Evolutionary conservation across 1,140 invertebrate genomes (phyloP), one percentile per base, ranked within the genome.

Genomic region (Tribolium madens): DNA sequence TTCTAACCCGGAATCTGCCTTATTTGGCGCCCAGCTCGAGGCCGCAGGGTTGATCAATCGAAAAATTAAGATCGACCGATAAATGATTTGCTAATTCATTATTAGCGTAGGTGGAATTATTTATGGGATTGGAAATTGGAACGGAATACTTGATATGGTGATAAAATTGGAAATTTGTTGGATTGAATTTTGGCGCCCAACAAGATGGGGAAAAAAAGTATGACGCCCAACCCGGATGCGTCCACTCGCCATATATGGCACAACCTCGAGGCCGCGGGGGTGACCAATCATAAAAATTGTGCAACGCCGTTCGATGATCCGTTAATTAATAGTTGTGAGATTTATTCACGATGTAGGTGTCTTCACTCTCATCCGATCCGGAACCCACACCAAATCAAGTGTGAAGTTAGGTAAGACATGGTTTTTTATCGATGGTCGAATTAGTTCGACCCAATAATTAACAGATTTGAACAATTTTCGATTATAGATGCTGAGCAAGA

Each of bases 401-500:
- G 52, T 57, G 52, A 57, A 57, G 18, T 57, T 57, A 12, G 17
- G 17, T 26, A 57, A 57, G 14, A 42, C 36, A 10, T 57, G 17
- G 14, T 12, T 57, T 10, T 42, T 42, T 12, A 31, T 31, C 57
- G 26, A 64, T 42, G 26, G 26, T 31, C 17, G 10, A 64, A 33
- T 31, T 31, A 33, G 26, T 26, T 64, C 21, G 26, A 64, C n/a
- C 21, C 57, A 64, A 5, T 64, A 64, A 64, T 64, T 64, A 64
- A 64, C 31, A 12, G 21, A 64, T 64, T 64, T 60, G 7, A 60
- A 18, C 53, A 47, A 47, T 21, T 60, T 60, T 60, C 53, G n/a
- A n/a, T n/a, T n/a, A n/a, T n/a, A n/a, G n/a, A n/a, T n/a, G 18
- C 14, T 9, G 17, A 60, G 53, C 53, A 5, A 4, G 21, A 26